phyloP scores from a whole-genome alignment of 2,113 vertebrate genomes.

The Poeciliopsis occidentalis region DNA sequence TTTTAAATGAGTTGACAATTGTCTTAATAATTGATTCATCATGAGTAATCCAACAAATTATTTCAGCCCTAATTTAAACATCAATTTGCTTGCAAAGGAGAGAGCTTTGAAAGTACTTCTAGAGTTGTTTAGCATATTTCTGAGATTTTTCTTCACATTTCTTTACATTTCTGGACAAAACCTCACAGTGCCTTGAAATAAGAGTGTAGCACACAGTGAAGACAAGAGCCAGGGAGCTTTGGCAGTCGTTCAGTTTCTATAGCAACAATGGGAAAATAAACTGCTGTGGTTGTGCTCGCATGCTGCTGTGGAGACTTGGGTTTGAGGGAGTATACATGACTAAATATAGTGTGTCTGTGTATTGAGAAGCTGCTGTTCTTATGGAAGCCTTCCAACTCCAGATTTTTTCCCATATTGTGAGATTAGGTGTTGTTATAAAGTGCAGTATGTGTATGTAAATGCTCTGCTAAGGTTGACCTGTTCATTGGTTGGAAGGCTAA shows the following conservation, averaged over 20 bases:
- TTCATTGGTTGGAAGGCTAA: too few relatives aligned
- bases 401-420: background rate
- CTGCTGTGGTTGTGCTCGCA: constrained; percentile 44
- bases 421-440: background rate
- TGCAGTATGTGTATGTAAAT: background rate
- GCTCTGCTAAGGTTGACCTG: too few relatives aligned
- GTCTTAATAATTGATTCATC: too few relatives aligned
- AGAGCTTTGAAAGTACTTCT: too few relatives aligned
- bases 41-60: too few relatives aligned
- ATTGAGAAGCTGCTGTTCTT: constrained; percentile 6
- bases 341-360: constrained; percentile 1
- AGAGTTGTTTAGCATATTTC: background rate
- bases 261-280: constrained; percentile 77
- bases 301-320: constrained; percentile 57
- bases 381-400: constrained; percentile 1
- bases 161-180: background rate
- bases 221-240: constrained; percentile 25
- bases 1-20: too few relatives aligned
- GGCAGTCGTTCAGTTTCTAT: constrained; percentile 74
- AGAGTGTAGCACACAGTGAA: constrained; percentile 22
- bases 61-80: background rate
- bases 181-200: constrained; percentile 7
- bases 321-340: constrained; percentile 6
- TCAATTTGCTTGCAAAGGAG: background rate
- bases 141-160: background rate